Evolutionary conservation across 2,113 vertebrate species (phyloP), one percentile per base, ranked within the genome.

Genomic region (Echinops telfairi): DNA sequence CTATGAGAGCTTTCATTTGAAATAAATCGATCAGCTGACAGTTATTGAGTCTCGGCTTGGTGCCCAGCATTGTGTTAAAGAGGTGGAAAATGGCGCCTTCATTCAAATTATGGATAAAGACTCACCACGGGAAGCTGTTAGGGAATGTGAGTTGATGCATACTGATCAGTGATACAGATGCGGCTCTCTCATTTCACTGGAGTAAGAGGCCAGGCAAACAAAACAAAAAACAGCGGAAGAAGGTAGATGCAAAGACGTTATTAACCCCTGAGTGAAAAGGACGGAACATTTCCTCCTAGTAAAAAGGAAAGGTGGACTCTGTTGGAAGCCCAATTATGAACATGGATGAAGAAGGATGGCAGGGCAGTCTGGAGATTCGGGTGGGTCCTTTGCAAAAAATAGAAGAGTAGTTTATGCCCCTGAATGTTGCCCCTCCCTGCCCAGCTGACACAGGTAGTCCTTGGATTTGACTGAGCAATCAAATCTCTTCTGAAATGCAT

Each of bases 391-490:
- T 89, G 38, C 2, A 8, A 20, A 71, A 79, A 83, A 91, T 31
- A 57, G 9, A 83, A 20, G 71, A 76, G n/a, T n/a, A 14, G 31
- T 83, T 20, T 76, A n/a, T 88, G 68, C 66, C 11, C 3, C 7
- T 25, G 23, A 68, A 53, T n/a, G 5, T 82, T 92, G n/a, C 33
- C 76, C 38, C 33, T 79, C 73, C 23, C 36, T n/a, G 4, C 4
- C 38, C 20, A 68, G 53, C 25, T 80, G 57, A 36, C 38, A 57
- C 8, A 36, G 23, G 17, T 79, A 53, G 4, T 73, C 29, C 29
- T 87, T 89, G 81, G 33, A 83, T 91, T 60, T 73, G 23, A 82
- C 73, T 68, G 29, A 68, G 6, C 80, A 71, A 89, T 86, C 76
- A n/a, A 58, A 33, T 71, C 12, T 64, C 75, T 83, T 90, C 31